Evolutionary conservation across 1,140 invertebrate genomes (phyloP), one percentile per base, ranked within the genome.

Genomic region (Papilio glaucus): DNA sequence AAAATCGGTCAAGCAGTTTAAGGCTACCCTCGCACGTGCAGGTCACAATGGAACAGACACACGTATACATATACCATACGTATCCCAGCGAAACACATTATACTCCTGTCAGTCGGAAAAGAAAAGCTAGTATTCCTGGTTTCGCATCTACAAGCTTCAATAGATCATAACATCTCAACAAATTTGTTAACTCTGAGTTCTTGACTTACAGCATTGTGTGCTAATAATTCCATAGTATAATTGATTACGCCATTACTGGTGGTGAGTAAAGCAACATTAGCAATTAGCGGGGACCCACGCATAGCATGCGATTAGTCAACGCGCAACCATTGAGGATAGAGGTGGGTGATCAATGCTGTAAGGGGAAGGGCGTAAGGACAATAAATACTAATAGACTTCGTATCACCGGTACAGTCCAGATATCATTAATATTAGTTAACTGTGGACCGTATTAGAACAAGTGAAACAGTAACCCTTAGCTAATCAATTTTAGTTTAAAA

Each of bases 211-310:
- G 9, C 21, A 57, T 57, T 57, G 49, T 57, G 49, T 57, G 49
- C 49, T 12, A 57, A 57, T 57, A 57, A 24, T 13, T 24, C 49
- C 49, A 57, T 24, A 26, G 4, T 57, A 24, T 26, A 57, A 57
- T 57, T 57, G 49, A 57, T 57, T 57, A 26, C 49, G 49, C 21
- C 49, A 57, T 57, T 24, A 57, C 49, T 57, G 49, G 49, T 57
- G 49, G 49, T 57, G 49, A 57, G 49, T 57, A 57, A 57, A 57
- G 49, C 49, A 2, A 33, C 29, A 26, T 53, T 57, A 57, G 21
- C 10, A 57, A 57, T 57, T 57, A 57, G 49, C 21, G 12, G 18
- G 21, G 21, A 57, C 49, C 49, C 21, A 57, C 49, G 49, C 49
- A 15, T 8, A 49, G 49, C 49, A 15, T 8, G 18, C 42, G 49